Evolutionary conservation across 2,888 invertebrate species (phyloP).

Genomic region (Ptycholaimellus sp.): DNA sequence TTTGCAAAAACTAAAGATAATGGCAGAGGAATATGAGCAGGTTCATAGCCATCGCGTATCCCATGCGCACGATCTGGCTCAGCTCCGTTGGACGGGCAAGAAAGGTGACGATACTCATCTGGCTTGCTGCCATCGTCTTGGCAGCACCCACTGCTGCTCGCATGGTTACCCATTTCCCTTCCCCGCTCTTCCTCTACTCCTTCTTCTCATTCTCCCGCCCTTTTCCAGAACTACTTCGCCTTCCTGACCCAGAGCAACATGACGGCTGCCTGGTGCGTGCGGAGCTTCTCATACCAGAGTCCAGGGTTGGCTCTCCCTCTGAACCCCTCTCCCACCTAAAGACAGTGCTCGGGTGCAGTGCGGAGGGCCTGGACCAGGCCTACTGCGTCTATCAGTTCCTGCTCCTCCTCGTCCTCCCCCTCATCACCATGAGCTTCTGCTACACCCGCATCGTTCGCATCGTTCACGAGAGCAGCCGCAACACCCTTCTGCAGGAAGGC

Average conservation of each 20-base stretch:
- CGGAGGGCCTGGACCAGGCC: constrained; percentile 9
- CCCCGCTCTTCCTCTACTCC: too few species aligned
- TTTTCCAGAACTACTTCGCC: constrained; percentile 11
- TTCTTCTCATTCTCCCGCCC: constrained; percentile 26
- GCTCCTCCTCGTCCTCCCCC: constrained; percentile 39
- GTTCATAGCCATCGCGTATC: constrained; percentile 46
- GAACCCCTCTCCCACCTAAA: too few species aligned
- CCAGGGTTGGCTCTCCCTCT: too few species aligned
- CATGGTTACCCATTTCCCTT: too few species aligned
- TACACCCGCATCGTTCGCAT: constrained; percentile 36
- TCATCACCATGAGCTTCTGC: constrained; percentile 41
- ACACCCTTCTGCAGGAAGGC: too few species aligned
- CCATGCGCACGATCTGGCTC: constrained; percentile 43
- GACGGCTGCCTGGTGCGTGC: constrained; percentile 12
- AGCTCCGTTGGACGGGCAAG: constrained; percentile 43
- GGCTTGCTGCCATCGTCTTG: constrained; percentile 38
- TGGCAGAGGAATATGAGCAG: constrained; percentile 25
- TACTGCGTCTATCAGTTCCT: constrained; percentile 27
- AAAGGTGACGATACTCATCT: constrained; percentile 37
- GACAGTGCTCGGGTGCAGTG: constrained; percentile 8
- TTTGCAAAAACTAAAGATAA: too few species aligned
- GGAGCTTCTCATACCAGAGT: constrained; percentile 4
- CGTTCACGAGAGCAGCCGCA: constrained; percentile 15
- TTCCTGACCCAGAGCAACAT: constrained; percentile 7
- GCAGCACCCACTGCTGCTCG: constrained; percentile 40